Base-by-base conservation (phyloP, 2,888 invertebrate species). In the Watsonalla binaria region DNA sequence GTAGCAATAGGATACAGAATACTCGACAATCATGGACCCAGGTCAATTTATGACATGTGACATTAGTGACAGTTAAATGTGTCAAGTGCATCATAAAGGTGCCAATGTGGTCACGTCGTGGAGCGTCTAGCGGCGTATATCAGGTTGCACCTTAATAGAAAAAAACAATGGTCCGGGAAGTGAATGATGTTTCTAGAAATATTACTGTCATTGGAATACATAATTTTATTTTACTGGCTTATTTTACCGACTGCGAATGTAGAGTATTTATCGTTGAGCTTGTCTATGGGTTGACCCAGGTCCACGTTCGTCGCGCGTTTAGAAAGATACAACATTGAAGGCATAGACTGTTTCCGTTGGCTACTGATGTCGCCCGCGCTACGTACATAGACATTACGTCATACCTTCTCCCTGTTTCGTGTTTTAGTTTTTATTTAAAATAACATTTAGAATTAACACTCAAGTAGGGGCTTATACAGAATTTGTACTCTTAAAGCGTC, bases 401-500 rank as follows among this genome's bases (percentile, higher is more conserved):
- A 78, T 77, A 82, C 72, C 77, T 73, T 83, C 80, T 84, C 86
- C 79, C 79, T 79, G 79, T 77, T 78, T 76, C 70, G 72, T 82
- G 84, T 84, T 83, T 75, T 77, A 70, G 65, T 84, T 80, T 82
- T 78, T 77, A 75, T 78, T 76, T 80, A 81, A 82, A 85, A 84
- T 85, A 86, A 85, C 70, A 74, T 83, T 83, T 81, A 86, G 78
- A 84, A 85, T 84, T 85, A 87, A 83, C 84, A 84, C 80, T 82
- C 86, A 80, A 82, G 82, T 84, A 86, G 92, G 92, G 92, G 92
- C 92, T 92, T 92, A 92, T 91, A 93, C 92, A 92, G 93, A 93
- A 94, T 94, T 94, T 94, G 94, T 94, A 94, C 94, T 94, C 92
- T 93, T 92, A 66, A 76, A 84, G 84, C 83, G 82, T 88, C 80